Evolutionary conservation across 2,113 vertebrate species (phyloP), one percentile per base, ranked within the genome.

Genomic region (Cettia cetti): DNA sequence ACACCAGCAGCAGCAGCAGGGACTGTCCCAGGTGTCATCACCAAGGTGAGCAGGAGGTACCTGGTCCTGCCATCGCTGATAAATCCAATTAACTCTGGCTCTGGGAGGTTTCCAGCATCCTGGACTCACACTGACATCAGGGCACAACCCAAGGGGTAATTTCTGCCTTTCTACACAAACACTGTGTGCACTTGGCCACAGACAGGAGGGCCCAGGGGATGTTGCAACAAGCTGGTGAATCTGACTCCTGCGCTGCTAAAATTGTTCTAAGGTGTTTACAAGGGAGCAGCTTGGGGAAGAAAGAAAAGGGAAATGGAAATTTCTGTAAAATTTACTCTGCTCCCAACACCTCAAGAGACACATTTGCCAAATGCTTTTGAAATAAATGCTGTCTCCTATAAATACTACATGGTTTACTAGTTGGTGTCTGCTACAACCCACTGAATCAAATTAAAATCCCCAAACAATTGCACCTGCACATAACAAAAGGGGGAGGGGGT

Each of bases 11-110:
- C 56, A 47, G 33, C 40, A 27, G 27, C 61, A 56, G 47, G 59
- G 47, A 8, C 52, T 31, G 33, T 26, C 49, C 53, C 31, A 17
- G 53, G 33, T 3, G 28, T 1, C 18, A 13, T 7, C 44, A 33
- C 6, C 40, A 9, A 7, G 33, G 35, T 21, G 56, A 42, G 22
- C 3, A 71, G 0, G 0, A 9, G 26, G 13, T 4, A 19, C 72
- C 26, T 2, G 2, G 5, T 11, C 15, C 39, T 47, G 19, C 15
- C 16, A 2, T 21, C 72, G 33, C 13, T 27, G 28, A 30, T 39
- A 33, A 57, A 15, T 5, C 50, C 66, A 40, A 2, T 9, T 37
- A 14, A 52, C 0, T 2, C 60, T 47, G 56, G 27, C 16, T 0
- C 1, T 21, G 3, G 4, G 35, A 17, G 11, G 4, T 15, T 56